A percentile compares a stretch with the other conserved stretches of the same genome.
phyloP scores from a whole-genome alignment of 1,140 invertebrate genomes.

The Eriosoma lanigerum region DNA sequence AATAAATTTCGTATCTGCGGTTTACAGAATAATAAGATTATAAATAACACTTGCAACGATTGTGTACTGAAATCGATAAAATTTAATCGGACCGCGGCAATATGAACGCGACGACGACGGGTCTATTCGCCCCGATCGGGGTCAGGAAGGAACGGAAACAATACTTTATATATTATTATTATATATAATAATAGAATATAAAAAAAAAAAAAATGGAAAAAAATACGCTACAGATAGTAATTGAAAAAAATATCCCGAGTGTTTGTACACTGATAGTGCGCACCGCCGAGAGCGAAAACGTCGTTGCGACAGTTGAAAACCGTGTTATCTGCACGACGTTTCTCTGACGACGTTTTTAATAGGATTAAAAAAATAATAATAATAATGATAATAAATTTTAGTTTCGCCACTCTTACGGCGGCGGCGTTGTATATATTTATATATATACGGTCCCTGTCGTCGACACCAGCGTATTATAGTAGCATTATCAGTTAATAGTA shows the following conservation, averaged over 20 bases:
- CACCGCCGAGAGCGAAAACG: not conserved
- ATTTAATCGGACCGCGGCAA: too few species aligned
- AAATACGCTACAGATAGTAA: too few species aligned
- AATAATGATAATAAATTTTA: constrained; percentile 21
- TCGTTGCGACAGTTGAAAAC: not conserved
- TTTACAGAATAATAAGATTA: too few species aligned
- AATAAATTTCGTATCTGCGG: too few species aligned
- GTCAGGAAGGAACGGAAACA: too few species aligned
- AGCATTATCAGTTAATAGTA: constrained; percentile 23
- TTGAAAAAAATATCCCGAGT: constrained; percentile 7
- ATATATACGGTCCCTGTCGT: not conserved
- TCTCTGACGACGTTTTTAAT: constrained; percentile 31
- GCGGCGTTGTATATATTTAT: too few species aligned
- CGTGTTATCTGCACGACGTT: not conserved
- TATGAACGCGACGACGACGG: too few species aligned
- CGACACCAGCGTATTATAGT: not conserved
- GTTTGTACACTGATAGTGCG: constrained; percentile 15
- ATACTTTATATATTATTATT: too few species aligned
- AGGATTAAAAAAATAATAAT: constrained; percentile 10
- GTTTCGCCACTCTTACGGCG: not conserved
- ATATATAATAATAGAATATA: not conserved
- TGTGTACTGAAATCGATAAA: too few species aligned
- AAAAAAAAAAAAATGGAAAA: too few species aligned
- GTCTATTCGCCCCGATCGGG: too few species aligned
- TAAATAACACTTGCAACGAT: too few species aligned